Conservation (phyloP, 2,797 vertebrate species). For the Smutsia temminckii region DNA sequence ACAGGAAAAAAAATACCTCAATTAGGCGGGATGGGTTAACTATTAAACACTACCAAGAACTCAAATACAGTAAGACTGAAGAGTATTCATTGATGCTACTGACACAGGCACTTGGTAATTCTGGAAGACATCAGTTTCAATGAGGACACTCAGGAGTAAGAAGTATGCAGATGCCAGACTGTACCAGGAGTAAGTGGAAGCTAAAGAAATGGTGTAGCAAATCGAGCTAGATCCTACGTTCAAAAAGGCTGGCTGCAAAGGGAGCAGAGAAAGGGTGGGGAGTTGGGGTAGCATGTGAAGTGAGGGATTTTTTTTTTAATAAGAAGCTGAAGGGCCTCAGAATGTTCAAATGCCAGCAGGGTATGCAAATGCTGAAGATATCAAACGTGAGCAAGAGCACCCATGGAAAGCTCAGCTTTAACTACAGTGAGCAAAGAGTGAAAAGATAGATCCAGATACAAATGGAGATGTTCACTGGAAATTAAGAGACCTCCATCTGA, state of each 20-base stretch:
- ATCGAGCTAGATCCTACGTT: fast-evolving
- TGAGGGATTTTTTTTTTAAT: not conserved
- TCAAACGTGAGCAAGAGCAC: not conserved
- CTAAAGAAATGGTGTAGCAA: no score
- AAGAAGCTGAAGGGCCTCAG: not conserved
- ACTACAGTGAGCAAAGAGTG: not conserved
- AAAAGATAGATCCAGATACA: not conserved
- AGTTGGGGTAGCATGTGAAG: not conserved
- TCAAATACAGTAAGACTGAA: not conserved
- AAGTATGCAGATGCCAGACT: not conserved
- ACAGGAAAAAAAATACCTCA: not conserved
- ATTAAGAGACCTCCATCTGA: not conserved
- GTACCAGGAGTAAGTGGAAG: no score
- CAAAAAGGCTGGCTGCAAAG: not conserved
- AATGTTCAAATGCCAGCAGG: not conserved
- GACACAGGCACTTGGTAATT: fast-evolving
- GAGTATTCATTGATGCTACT: fast-evolving
- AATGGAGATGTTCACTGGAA: not conserved
- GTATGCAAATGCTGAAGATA: not conserved
- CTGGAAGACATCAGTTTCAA: not conserved
- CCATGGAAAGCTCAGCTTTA: not conserved
- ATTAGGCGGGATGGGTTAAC: not conserved
- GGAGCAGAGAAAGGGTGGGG: not conserved
- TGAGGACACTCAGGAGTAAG: not conserved
- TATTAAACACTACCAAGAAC: not conserved